Conservation (phyloP, 2,888 invertebrate genomes). For the Protodeltote pygarga region DNA sequence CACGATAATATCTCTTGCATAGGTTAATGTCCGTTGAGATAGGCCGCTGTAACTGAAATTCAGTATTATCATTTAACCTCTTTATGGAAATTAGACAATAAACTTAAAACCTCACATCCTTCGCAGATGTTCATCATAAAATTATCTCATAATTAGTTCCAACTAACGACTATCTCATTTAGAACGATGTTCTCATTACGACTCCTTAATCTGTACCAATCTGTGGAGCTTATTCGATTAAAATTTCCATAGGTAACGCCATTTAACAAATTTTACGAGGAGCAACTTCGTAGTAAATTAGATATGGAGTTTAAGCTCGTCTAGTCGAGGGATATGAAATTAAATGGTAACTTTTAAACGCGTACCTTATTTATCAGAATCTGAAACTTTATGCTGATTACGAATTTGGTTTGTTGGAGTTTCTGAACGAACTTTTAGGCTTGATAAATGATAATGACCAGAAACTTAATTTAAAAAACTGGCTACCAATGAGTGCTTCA, state of each 20-base stretch:
- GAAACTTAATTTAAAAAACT: no score
- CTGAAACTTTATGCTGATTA: conserved; percentile 36
- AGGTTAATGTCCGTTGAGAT: no score
- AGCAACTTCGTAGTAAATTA: conserved; percentile 42
- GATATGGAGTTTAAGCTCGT: conserved; percentile 23
- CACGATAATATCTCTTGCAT: no score
- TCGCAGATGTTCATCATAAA: neutral
- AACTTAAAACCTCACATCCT: no score
- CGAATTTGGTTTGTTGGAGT: conserved; percentile 23
- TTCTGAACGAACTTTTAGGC: neutral
- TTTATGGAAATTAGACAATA: no score
- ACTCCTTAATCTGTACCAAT: conserved; percentile 23
- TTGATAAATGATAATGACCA: conserved; percentile 12
- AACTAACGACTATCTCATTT: conserved; percentile 9
- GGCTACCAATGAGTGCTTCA: no score
- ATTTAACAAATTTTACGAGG: conserved; percentile 45
- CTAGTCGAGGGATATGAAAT: conserved; percentile 36
- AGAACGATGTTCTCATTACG: conserved; percentile 20
- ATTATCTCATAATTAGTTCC: conserved; percentile 1
- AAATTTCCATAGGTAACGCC: conserved; percentile 29
- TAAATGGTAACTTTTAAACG: conserved; percentile 41
- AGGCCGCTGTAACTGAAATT: no score
- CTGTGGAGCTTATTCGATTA: conserved; percentile 23
- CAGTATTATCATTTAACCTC: no score
- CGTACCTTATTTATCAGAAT: conserved; percentile 43